Evolutionary conservation across 2,888 invertebrate genomes (phyloP).

Genomic region (Heliconius hortense): DNA sequence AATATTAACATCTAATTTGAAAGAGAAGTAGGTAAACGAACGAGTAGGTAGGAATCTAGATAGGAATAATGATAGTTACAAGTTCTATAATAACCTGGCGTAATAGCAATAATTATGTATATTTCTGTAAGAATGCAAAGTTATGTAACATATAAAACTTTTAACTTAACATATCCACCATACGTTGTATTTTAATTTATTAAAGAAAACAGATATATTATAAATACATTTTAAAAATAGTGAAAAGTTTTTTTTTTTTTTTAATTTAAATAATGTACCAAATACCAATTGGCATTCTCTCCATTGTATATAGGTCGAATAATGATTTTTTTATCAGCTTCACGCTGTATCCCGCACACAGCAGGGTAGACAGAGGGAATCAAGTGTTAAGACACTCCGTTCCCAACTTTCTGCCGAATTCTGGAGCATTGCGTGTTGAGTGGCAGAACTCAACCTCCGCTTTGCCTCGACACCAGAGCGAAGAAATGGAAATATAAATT

Average conservation of each 20-base stretch:
- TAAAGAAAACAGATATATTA: background rate
- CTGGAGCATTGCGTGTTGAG: no score
- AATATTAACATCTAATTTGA: background rate
- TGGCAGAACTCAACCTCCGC: no score
- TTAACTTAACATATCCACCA: background rate
- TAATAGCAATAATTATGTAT: background rate
- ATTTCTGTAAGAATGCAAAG: background rate
- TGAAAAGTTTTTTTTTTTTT: background rate
- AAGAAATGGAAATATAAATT: no score
- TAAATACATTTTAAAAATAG: background rate
- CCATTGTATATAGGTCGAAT: background rate
- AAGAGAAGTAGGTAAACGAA: no score
- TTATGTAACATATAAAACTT: background rate
- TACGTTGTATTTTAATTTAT: background rate
- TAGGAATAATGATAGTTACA: conserved; percentile 7
- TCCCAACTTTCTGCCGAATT: no score
- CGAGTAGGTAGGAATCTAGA: background rate
- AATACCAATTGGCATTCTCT: background rate
- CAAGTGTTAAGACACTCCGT: no score
- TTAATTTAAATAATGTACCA: background rate
- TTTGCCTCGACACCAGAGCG: no score
- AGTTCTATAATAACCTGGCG: background rate
- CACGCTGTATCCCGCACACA: no score
- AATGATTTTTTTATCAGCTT: background rate
- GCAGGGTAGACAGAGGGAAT: no score